A percentile compares a stretch with the other conserved stretches of the same genome.
phyloP scores from a whole-genome alignment of 2,113 vertebrate species.

The Ancistrus triradiatus region DNA sequence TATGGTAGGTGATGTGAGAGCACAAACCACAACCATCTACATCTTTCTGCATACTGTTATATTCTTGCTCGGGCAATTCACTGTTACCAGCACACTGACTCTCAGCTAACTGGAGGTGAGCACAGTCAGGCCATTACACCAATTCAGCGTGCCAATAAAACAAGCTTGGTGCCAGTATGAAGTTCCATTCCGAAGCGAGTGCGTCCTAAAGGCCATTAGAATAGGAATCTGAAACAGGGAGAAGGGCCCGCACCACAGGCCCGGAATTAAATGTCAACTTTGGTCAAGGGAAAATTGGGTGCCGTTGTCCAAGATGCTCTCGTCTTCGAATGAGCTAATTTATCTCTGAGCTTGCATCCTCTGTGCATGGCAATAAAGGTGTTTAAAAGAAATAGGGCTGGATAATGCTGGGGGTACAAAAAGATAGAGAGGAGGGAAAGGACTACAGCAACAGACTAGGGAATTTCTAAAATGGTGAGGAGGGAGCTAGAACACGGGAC shows the following conservation, averaged over 20 bases:
- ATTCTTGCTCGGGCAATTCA: too few relatives aligned
- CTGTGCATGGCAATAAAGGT: conserved; percentile 52
- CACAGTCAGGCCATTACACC: conserved; percentile 38
- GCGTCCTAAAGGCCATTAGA: conserved; percentile 52
- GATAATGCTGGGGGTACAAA: conserved; percentile 25
- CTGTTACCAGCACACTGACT: not conserved
- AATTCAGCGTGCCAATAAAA: conserved; percentile 25
- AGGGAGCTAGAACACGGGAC: too few relatives aligned
- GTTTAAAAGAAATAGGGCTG: conserved; percentile 52
- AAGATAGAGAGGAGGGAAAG: too few relatives aligned
- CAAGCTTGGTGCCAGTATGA: conserved; percentile 21
- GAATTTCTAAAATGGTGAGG: too few relatives aligned
- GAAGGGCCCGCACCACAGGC: conserved; percentile 35
- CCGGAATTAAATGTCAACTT: conserved; percentile 65
- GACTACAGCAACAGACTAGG: too few relatives aligned
- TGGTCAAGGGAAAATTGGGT: conserved; percentile 53
- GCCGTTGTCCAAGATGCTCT: conserved; percentile 57
- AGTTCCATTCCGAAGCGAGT: conserved; percentile 32
- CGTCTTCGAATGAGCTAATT: conserved; percentile 54
- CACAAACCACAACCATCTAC: too few relatives aligned
- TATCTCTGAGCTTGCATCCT: conserved; percentile 41
- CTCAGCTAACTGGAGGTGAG: conserved; percentile 22
- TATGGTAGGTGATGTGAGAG: too few relatives aligned
- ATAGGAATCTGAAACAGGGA: conserved; percentile 49
- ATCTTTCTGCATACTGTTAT: too few relatives aligned